phyloP scores from a whole-genome alignment of 2,113 vertebrate species.

The Illadopsis cleaveri region DNA sequence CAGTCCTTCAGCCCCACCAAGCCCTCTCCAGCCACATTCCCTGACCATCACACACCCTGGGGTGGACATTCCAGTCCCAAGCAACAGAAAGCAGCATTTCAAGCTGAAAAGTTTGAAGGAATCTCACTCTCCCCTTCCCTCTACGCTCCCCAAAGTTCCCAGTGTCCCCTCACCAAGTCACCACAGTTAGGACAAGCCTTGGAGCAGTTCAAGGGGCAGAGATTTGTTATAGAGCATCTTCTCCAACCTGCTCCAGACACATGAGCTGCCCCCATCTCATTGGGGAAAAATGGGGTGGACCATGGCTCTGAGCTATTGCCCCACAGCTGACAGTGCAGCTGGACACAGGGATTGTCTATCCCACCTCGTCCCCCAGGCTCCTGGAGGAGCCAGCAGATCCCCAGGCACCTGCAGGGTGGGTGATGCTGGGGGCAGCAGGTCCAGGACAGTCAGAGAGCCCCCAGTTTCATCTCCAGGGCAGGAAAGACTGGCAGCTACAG shows the following conservation, averaged over 20 bases:
- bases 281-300: neutral
- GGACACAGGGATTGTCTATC: fast-evolving
- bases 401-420: neutral
- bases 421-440: neutral
- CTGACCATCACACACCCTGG: neutral
- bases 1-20: neutral
- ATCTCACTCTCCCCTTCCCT: neutral
- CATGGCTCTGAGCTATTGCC: neutral
- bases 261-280: fast-evolving
- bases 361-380: neutral
- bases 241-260: neutral
- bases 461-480: neutral
- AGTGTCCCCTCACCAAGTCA: neutral
- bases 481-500: neutral
- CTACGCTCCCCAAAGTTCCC: fast-evolving
- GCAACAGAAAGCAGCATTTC: neutral
- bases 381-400: neutral
- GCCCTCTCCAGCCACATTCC: neutral
- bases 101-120: neutral
- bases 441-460: neutral
- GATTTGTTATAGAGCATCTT: neutral
- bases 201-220: neutral
- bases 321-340: fast-evolving
- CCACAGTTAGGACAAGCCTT: neutral
- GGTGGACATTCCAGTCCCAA: neutral